Base-by-base conservation (phyloP, 2,888 invertebrate species). In the Allygus modestus region DNA sequence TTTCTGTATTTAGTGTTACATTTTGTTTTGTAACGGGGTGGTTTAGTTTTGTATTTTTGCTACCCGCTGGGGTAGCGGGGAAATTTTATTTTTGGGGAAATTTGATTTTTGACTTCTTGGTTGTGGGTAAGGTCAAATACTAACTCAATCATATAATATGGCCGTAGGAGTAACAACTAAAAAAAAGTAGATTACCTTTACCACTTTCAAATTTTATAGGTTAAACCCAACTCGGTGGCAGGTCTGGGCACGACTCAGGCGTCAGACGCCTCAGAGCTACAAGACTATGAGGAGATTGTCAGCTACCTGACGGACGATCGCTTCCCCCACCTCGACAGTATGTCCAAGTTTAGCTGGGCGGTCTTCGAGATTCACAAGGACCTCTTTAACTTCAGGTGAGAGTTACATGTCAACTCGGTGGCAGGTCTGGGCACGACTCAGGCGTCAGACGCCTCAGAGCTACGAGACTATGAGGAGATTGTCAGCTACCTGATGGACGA, bases 271-370 rank as follows among this genome's bases (percentile, higher is more conserved):
- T 69, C 81, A 5, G 37, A 69, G 46, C 31, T 65, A 31, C 84
- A 75, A n/a, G 71, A 65, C 81, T 46, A 84, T 46, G n/a, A 69
- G 4, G 84, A 84, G 31, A 81, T 84, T 17, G 33, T 81, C 37
- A 54, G 71, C n/a, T 84, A 84, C 54, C 51, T 84, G n/a, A 71
- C 81, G 1, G 58, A 84, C 31, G 58, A 81, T 37, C 46, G 54
- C 33, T 54, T 54, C 31, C 61, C 54, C 43, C 33, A 84, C 51
- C 51, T 46, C 26, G 84, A 84, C n/a, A 84, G 61, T 20, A 69
- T 84, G 81, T 65, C 71, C 20, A 84, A 81, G 61, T 84, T 84
- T 26, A 81, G 81, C 51, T 84, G 77, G 58, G 65, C 81, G 5
- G 71, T 84, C 1, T 81, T 69, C 26, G 23, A 75, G 26, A 43